Base-by-base conservation (phyloP, 2,888 invertebrate genomes). In the Orthosia incerta region DNA sequence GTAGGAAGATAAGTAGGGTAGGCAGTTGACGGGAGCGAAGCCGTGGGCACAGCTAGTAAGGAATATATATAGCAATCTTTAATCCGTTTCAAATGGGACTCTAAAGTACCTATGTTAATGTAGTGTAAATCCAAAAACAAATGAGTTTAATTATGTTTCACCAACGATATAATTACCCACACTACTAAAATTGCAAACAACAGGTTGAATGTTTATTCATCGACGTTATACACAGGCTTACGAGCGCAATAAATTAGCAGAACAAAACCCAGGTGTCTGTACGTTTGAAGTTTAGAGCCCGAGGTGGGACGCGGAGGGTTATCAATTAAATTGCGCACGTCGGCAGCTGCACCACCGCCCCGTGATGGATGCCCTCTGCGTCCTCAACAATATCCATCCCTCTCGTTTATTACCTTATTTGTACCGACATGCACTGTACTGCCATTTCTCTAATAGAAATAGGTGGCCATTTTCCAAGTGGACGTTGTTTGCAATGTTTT, bases 331-430 rank as follows among this genome's bases (percentile, higher is more conserved):
- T 80, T 80, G 83, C 80, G 83, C 83, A 85, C 83, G 86, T 89
- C 83, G 82, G 79, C 85, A 85, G 80, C 80, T 85, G 83, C 85
- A 82, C 79, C 83, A 73, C 76, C 74, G 57, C 66, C 12, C 48
- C 62, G 86, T 89, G 88, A 89, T 90, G 76, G 86, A 90, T 89
- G 85, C 82, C 69, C 88, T 83, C 84, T 78, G 81, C 84, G 84
- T 84, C 85, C 86, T 86, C 79, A 76, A 84, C 82, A 79, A 82
- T 84, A 86, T 88, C 86, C 86, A 89, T 89, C 84, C 73, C 83
- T 90, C 89, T 87, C 81, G 85, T 89, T 90, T 89, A 89, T 88
- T 85, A 86, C 86, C 85, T 89, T 87, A 89, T 89, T 89, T 88
- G 85, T 89, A 85, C 80, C 63, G 74, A 85, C 81, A 74, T 81